Percentiles rank a stretch among this genome's conserved stretches.
These are phyloP conservation scores for Neotoma lepida DNA, from an alignment of 2,113 vertebrate species.

Conservation along the genomic window DNA sequence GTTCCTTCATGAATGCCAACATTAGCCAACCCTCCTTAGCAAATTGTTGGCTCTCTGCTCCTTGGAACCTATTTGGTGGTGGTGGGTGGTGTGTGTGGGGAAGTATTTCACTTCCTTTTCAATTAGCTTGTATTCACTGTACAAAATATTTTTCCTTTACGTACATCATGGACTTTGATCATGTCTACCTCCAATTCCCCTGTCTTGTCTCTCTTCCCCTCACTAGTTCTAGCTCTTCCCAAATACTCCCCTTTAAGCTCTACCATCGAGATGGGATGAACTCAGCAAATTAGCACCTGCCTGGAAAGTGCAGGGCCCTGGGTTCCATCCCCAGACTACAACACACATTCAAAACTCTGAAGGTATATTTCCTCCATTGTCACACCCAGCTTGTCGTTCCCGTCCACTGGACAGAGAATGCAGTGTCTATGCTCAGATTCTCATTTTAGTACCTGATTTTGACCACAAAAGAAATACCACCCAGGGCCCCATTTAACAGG, in stretches of 20 bases:
- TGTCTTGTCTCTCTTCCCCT: not conserved
- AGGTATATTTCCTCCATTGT: not conserved
- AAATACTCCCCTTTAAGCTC: not conserved
- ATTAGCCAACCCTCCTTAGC: not conserved
- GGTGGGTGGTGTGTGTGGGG: no score
- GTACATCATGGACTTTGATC: not conserved
- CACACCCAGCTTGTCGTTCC: not conserved
- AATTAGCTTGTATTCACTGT: not conserved
- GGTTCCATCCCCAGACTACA: not conserved
- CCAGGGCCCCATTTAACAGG: not conserved
- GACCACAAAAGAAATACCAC: not conserved
- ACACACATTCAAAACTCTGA: not conserved
- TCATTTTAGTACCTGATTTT: slow-evolving; percentile 5
- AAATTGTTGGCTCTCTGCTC: not conserved
- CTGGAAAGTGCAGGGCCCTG: no score
- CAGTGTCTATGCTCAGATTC: slow-evolving; percentile 30
- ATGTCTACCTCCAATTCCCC: not conserved
- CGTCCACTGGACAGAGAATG: not conserved
- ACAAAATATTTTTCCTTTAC: not conserved
- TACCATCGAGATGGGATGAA: not conserved
- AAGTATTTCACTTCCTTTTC: not conserved
- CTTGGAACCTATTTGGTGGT: not conserved
- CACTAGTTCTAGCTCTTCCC: not conserved
- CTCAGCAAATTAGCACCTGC: no score
- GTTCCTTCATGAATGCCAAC: not conserved